Evolutionary conservation across 1,140 invertebrate species (phyloP).

Genomic region (Apis florea): DNA sequence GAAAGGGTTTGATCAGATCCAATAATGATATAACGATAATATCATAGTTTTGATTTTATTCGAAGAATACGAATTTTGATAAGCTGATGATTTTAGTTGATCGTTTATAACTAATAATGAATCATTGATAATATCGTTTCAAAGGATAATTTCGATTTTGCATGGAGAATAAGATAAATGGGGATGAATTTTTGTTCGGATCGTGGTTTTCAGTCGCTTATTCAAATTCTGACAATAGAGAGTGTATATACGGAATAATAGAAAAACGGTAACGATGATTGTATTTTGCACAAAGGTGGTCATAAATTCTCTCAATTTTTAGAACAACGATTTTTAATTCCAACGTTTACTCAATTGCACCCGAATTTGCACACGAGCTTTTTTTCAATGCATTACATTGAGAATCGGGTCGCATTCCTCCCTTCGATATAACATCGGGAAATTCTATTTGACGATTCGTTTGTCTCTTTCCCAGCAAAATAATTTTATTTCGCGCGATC

Average conservation of each 20-base stretch:
- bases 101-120: no score
- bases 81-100: no score
- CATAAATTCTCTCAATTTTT: background rate
- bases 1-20: no score
- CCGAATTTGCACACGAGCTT: background rate
- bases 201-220: no score
- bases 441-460: constrained; percentile 35
- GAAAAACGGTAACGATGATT: background rate
- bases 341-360: constrained; percentile 1
- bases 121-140: no score
- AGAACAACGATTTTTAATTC: constrained; percentile 1
- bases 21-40: no score
- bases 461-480: background rate
- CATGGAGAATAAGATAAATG: no score
- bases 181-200: no score
- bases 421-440: background rate
- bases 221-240: background rate
- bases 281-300: background rate
- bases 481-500: constrained; percentile 34
- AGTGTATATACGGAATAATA: background rate
- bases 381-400: background rate
- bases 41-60: no score
- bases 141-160: no score
- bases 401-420: background rate
- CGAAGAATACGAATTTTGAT: no score